Percentiles rank a stretch among this genome's conserved stretches.
Conservation (phyloP, 2,888 invertebrate species). For the Venustoraphidia nigricollis region DNA sequence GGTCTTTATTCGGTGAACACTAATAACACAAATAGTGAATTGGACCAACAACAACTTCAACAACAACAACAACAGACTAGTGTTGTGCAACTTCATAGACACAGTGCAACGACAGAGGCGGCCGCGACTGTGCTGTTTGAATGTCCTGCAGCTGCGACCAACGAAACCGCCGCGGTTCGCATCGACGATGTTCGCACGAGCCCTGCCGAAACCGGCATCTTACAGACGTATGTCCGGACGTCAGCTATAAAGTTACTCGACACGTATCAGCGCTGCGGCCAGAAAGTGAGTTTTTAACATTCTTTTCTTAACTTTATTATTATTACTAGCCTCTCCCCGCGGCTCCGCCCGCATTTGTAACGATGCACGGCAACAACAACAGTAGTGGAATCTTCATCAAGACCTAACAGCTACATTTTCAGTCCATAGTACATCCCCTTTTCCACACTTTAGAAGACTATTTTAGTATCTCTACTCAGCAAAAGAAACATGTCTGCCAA, state of each 20-base stretch:
- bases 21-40: not conserved
- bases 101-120: conserved; percentile 14
- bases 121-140: conserved; percentile 24
- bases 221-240: conserved; percentile 44
- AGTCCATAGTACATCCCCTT: too few species aligned
- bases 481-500: too few species aligned
- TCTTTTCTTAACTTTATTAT: too few species aligned
- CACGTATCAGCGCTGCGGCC: conserved; percentile 49
- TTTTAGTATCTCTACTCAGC: too few species aligned
- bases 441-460: too few species aligned
- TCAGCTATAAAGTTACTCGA: conserved; percentile 52
- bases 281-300: conserved; percentile 32
- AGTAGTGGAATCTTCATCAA: too few species aligned
- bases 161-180: conserved; percentile 3
- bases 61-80: not conserved
- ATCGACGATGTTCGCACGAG: conserved; percentile 13
- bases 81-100: not conserved
- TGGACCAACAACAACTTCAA: not conserved
- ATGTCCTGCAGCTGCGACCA: conserved; percentile 27
- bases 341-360: too few species aligned
- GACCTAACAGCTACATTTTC: too few species aligned
- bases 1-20: not conserved
- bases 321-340: too few species aligned
- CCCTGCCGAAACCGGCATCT: conserved; percentile 21
- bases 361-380: too few species aligned